Base-by-base conservation (phyloP, 2,797 vertebrate genomes). In the Pygocentrus nattereri region DNA sequence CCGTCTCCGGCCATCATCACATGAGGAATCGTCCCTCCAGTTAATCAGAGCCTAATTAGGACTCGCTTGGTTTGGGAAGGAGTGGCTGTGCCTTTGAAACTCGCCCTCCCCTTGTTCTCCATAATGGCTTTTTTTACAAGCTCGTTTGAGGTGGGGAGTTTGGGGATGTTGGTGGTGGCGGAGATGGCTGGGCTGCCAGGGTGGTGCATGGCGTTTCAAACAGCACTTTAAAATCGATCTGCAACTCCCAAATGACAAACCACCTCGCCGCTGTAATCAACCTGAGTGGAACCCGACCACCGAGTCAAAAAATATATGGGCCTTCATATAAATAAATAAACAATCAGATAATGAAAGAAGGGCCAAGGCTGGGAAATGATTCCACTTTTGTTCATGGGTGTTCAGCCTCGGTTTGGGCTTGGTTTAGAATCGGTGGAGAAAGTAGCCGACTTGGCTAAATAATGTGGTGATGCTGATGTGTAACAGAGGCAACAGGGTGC, bases 21-120 rank as follows among this genome's bases (percentile, higher is more conserved):
- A 81, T 91, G 27, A 70, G 76, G 83, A 87, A 85, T 76, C 83
- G 80, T 84, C 81, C 86, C 86, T 77, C 12, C 74, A 78, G 88
- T 87, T 88, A 90, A 92, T 93, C 89, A 90, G 80, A 85, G 86
- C 58, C 86, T 93, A 90, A 92, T 92, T 86, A 92, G 86, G 82
- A 86, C 80, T 79, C 68, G 81, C 71, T 71, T 62, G 86, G 69
- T 85, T 41, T 73, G 87, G 73, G 77, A 61, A 80, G 80, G 76
- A 80, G 72, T 62, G 84, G 75, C 80, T 77, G 76, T 76, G 79
- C 84, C 72, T 82, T 82, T 85, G 84, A 86, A 87, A 82, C 77
- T 70, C 74, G 12, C 81, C 82, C 74, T 81, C 70, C 82, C 79
- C 80, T 79, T 84, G 82, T 71, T 78, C 49, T 56, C 70, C 76